A percentile compares a stretch with the other conserved stretches of the same genome.
These are phyloP conservation scores for Isotomurus palustris DNA, from an alignment of 2,888 invertebrate species.

Conservation along the genomic window DNA sequence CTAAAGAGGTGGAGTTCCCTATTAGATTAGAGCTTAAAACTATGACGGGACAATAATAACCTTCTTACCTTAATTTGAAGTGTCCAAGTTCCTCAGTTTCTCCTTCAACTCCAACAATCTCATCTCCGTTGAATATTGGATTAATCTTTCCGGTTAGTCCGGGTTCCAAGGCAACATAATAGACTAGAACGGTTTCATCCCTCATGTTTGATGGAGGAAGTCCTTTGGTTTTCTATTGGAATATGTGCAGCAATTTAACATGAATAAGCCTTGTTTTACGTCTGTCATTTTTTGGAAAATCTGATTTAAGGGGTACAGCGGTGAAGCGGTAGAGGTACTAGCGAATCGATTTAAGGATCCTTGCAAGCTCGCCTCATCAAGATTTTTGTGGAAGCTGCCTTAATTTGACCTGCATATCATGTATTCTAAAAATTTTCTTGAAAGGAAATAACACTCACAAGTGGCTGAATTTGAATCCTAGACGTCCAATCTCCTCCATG, in stretches of 20 bases:
- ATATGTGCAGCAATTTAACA: no score
- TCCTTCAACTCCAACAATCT: constrained; percentile 63
- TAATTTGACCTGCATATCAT: no score
- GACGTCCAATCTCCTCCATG: constrained; percentile 93
- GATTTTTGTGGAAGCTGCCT: no score
- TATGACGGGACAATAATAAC: no score
- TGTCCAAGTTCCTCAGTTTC: constrained; percentile 71
- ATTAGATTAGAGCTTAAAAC: background rate
- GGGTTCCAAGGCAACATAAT: constrained; percentile 42
- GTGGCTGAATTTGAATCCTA: constrained; percentile 62
- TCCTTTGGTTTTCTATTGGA: no score
- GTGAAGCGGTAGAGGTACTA: no score
- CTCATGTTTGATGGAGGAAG: constrained; percentile 17
- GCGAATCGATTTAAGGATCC: no score
- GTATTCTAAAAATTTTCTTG: no score
- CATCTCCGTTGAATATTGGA: constrained; percentile 42
- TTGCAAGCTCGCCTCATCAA: no score
- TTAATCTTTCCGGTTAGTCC: constrained; percentile 33
- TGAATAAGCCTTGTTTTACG: no score
- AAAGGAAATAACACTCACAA: constrained; percentile 53
- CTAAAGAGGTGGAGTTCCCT: constrained; percentile 11
- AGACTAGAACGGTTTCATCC: constrained; percentile 46
- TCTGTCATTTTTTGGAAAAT: no score
- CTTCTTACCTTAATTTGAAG: constrained; percentile 59
- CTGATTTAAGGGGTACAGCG: no score